These are phyloP conservation scores for Pristionchus fissidentatus DNA, from an alignment of 2,888 invertebrate species.

Conservation along the genomic window DNA sequence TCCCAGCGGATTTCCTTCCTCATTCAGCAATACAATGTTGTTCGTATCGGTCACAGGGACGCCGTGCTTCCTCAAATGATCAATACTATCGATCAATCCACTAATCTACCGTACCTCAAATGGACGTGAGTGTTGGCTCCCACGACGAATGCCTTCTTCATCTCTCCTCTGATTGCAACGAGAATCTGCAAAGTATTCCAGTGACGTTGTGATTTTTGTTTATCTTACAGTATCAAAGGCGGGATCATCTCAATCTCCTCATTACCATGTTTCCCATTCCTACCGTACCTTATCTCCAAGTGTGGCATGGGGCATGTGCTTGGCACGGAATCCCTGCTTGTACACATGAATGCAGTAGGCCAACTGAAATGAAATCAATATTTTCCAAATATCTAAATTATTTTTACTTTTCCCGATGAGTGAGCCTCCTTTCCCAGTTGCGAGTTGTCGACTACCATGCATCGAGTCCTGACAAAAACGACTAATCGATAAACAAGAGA, in stretches of 20 bases:
- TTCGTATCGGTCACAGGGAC: slow-evolving; percentile 75
- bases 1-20: slow-evolving; percentile 92
- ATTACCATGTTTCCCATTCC: neutral
- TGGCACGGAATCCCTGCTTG: slow-evolving; percentile 81
- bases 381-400: neutral
- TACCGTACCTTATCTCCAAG: slow-evolving; percentile 72
- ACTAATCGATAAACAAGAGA: neutral
- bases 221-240: neutral
- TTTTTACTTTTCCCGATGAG: slow-evolving; percentile 83
- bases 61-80: slow-evolving; percentile 64
- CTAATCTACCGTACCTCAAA: slow-evolving; percentile 3
- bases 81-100: neutral
- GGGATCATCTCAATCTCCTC: neutral
- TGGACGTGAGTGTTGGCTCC: slow-evolving; percentile 72
- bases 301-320: slow-evolving; percentile 73
- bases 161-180: slow-evolving; percentile 74
- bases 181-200: slow-evolving; percentile 62
- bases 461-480: slow-evolving; percentile 13
- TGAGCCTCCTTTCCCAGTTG: slow-evolving; percentile 93
- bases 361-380: slow-evolving; percentile 82
- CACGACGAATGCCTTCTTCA: slow-evolving; percentile 73
- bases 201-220: neutral
- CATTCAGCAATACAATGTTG: slow-evolving; percentile 88
- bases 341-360: slow-evolving; percentile 94
- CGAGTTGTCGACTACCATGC: slow-evolving; percentile 93